Evolutionary conservation across 2,797 vertebrate genomes (phyloP), one percentile per base, ranked within the genome.

Genomic region (Silurus aristotelis): DNA sequence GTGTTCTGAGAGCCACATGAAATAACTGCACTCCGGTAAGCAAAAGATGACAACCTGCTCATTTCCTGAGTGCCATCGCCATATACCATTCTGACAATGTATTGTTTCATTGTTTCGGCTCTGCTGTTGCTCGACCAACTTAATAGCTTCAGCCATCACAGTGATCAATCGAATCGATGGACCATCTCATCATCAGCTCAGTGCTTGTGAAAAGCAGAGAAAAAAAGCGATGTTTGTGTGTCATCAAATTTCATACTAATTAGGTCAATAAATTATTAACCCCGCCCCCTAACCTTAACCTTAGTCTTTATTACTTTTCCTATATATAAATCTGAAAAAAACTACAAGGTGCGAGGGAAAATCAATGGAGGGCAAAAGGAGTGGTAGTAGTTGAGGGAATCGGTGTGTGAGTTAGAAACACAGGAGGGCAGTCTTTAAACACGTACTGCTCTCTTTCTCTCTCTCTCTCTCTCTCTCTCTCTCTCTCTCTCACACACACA

Each of bases 1-100:
- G 92, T 93, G 93, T 94, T 93, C 92, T 86, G 83, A 89, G 90
- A 77, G 84, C 90, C 91, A 92, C 93, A 91, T 90, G 90, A 93
- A 92, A 91, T 90, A 86, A 87, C 58, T 60, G 55, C 88, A 91
- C 89, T 88, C 90, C 17, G 72, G 90, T 90, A 92, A 92, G 89
- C 86, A 81, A 82, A 83, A 91, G 86, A 93, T 92, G 91, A 90
- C 92, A 95, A 92, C 83, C 84, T 87, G 77, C 88, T 82, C 80
- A 83, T 88, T 84, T 84, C 85, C 84, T 87, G 83, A 88, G 72
- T 82, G 78, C 17, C 27, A 38, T 46, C 27, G 3, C 55, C 55
- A 25, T 31, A 38, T 55, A 31, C 1, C 73, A 48, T 20, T 75
- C 75, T 80, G 76, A 56, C 68, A 38, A 19, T 14, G 60, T 80